A percentile compares a stretch with the other conserved stretches of the same genome.
Evolutionary conservation across 1,140 invertebrate genomes (phyloP).

Genomic region (Calosoma granatense): DNA sequence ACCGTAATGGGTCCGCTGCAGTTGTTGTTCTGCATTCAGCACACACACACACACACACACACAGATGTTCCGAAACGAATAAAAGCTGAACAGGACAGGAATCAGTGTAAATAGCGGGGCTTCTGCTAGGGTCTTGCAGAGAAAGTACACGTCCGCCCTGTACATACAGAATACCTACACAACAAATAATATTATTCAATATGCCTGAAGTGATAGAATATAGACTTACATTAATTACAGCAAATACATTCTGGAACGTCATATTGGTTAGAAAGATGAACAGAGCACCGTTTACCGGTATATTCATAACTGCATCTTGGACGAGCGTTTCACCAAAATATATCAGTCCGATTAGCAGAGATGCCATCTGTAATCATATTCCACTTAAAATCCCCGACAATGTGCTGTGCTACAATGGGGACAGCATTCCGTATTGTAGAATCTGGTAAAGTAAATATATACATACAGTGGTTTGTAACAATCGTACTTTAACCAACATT

Average conservation of each 20-base stretch:
- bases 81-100: conserved; percentile 78
- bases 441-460: not conserved
- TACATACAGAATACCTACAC: conserved; percentile 89
- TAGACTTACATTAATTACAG: conserved; percentile 73
- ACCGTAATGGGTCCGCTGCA: too few species aligned
- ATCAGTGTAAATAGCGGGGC: conserved; percentile 70
- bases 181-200: not conserved
- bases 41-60: too few species aligned
- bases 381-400: too few species aligned
- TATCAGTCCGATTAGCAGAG: conserved; percentile 75
- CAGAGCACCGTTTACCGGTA: conserved; percentile 91
- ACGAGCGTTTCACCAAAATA: conserved; percentile 78
- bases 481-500: conserved; percentile 74
- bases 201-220: too few species aligned
- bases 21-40: too few species aligned
- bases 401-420: too few species aligned
- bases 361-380: conserved; percentile 61
- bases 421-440: not conserved
- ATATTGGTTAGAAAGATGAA: conserved; percentile 88
- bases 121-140: conserved; percentile 84
- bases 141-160: conserved; percentile 83
- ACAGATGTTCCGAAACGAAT: too few species aligned
- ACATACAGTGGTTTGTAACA: conserved; percentile 82
- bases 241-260: conserved; percentile 87
- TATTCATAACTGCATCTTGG: conserved; percentile 85